phyloP scores from a whole-genome alignment of 1,140 invertebrate genomes.

The Brachionus sp. region DNA sequence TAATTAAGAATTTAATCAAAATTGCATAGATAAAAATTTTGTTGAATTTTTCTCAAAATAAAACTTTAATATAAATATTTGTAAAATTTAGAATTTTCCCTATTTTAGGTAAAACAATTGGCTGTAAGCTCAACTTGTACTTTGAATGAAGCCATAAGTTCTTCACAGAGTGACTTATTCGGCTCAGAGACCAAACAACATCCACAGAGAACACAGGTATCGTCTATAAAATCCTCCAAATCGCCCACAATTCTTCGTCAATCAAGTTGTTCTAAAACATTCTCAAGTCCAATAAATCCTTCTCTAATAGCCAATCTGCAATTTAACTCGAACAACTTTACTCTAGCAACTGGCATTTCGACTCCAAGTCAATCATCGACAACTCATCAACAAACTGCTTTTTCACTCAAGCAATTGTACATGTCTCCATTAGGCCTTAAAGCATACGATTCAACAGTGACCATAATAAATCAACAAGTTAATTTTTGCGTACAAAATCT shows the following conservation, averaged over 20 bases:
- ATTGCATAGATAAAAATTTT: too few species aligned
- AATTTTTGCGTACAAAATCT: constrained; percentile 16
- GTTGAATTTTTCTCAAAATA: too few species aligned
- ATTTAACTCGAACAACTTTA: background rate
- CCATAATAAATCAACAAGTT: constrained; percentile 15
- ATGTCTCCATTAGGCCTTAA: background rate
- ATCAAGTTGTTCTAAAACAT: background rate
- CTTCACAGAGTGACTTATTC: background rate
- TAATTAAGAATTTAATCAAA: too few species aligned
- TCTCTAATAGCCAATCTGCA: constrained; percentile 7
- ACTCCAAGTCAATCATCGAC: background rate
- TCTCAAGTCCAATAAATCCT: background rate
- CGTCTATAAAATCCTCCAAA: constrained; percentile 11
- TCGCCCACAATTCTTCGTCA: constrained; percentile 16
- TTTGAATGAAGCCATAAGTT: background rate
- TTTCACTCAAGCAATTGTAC: constrained; percentile 2
- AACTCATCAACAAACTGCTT: background rate
- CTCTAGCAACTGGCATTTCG: background rate
- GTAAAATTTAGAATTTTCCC: too few species aligned
- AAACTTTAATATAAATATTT: too few species aligned
- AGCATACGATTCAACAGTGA: background rate
- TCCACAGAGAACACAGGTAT: background rate
- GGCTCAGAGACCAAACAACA: background rate
- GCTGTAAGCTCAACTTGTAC: background rate
- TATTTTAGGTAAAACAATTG: constrained; percentile 8